Conservation (phyloP, 2,113 vertebrate species). For the Cacatua alba region DNA sequence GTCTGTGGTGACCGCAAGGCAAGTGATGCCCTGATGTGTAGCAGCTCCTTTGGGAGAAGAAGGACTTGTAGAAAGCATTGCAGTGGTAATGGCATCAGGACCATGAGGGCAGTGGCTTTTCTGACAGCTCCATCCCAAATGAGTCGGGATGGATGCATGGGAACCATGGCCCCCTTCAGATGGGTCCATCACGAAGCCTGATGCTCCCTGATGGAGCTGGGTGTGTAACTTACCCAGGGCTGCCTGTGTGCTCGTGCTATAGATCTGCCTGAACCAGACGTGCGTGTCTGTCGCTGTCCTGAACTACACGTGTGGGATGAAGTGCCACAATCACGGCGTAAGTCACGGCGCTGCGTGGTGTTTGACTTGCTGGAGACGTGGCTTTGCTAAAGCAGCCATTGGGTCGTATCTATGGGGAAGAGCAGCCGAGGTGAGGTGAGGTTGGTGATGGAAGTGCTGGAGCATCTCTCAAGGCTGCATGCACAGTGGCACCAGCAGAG, state of each 20-base stretch:
- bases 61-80: neutral
- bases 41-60: neutral
- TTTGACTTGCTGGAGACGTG: neutral
- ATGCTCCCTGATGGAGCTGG: neutral
- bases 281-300: neutral
- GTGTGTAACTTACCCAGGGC: neutral
- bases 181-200: neutral
- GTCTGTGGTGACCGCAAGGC: neutral
- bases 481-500: neutral
- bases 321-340: neutral
- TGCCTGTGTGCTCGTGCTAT: neutral
- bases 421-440: neutral
- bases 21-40: rapidly evolving
- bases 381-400: rapidly evolving
- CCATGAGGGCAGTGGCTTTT: neutral
- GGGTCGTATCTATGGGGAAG: neutral
- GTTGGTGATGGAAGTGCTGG: neutral
- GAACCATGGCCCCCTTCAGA: neutral
- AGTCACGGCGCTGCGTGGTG: neutral
- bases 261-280: slow-evolving; percentile 14
- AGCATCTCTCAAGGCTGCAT: neutral
- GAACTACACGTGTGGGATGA: neutral
- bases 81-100: neutral
- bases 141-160: neutral
- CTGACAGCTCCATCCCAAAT: neutral